Conservation (phyloP, 1,140 invertebrate species). For the Kradibia gibbosae region DNA sequence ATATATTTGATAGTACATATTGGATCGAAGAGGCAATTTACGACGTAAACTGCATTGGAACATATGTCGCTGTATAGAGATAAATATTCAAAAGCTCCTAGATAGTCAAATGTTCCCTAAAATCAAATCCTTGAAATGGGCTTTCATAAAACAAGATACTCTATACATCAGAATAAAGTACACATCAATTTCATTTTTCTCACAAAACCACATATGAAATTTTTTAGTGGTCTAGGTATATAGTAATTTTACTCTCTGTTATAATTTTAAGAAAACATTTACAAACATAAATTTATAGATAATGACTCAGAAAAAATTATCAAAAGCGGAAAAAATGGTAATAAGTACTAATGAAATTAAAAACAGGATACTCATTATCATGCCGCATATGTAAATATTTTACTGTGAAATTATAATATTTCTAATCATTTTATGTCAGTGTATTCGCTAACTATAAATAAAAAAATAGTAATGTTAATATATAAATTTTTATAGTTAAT, state of each 20-base stretch:
- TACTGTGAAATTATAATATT: too few species aligned
- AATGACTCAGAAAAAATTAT: too few species aligned
- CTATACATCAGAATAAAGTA: not conserved
- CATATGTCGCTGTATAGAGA: not conserved
- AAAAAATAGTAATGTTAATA: too few species aligned
- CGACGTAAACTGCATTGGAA: not conserved
- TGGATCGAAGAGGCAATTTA: not conserved
- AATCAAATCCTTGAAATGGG: not conserved
- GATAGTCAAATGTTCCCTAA: not conserved
- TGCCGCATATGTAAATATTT: too few species aligned
- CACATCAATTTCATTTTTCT: not conserved
- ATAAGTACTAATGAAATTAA: too few species aligned
- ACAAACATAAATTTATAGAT: too few species aligned
- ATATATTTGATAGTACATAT: not conserved
- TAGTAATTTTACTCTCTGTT: not conserved
- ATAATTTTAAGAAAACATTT: not conserved
- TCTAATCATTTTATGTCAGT: too few species aligned
- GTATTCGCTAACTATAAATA: too few species aligned
- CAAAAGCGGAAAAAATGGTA: too few species aligned
- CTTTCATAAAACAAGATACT: not conserved
- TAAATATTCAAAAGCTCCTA: not conserved
- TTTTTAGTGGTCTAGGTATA: not conserved
- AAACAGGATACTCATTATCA: too few species aligned
- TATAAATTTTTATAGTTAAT: too few species aligned
- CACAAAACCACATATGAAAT: not conserved